These are phyloP conservation scores for Listronotus bonariensis DNA, from an alignment of 1,140 invertebrate genomes.

Conservation along the genomic window DNA sequence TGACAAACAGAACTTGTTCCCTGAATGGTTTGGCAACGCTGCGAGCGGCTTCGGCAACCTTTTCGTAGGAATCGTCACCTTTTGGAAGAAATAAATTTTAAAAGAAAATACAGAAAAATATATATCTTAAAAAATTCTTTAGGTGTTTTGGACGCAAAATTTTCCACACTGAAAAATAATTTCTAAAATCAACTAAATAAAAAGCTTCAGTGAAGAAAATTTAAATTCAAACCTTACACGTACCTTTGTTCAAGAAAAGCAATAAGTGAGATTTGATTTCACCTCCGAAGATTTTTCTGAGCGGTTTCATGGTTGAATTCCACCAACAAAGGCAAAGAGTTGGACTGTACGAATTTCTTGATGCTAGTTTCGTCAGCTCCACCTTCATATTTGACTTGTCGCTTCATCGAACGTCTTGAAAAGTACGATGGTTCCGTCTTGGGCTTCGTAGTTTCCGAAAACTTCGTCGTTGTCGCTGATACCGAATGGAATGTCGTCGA, in stretches of 20 bases:
- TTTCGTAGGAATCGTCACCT: constrained; percentile 75
- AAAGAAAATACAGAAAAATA: too few relatives aligned
- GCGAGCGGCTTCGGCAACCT: constrained; percentile 71
- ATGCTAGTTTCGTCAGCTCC: constrained; percentile 71
- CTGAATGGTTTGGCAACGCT: constrained; percentile 87
- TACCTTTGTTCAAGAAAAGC: constrained; percentile 90
- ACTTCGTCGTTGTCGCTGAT: constrained; percentile 79
- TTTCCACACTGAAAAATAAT: too few relatives aligned
- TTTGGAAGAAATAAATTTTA: neutral
- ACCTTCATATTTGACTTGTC: constrained; percentile 76
- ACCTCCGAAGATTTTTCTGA: constrained; percentile 96
- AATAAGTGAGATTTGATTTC: constrained; percentile 96
- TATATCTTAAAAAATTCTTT: too few relatives aligned
- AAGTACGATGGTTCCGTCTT: constrained; percentile 75
- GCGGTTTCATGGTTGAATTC: constrained; percentile 99
- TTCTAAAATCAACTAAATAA: too few relatives aligned
- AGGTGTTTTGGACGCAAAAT: too few relatives aligned
- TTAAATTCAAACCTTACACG: neutral
- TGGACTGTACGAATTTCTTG: constrained; percentile 82
- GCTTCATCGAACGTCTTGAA: constrained; percentile 98
- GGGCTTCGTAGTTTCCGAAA: constrained; percentile 74
- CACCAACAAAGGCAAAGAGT: constrained; percentile 90
- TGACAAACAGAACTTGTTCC: constrained; percentile 92
- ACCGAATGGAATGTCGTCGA: constrained; percentile 91
- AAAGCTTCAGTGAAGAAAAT: too few relatives aligned